phyloP scores from a whole-genome alignment of 2,797 vertebrate species.

The Anolis apletophallus region DNA sequence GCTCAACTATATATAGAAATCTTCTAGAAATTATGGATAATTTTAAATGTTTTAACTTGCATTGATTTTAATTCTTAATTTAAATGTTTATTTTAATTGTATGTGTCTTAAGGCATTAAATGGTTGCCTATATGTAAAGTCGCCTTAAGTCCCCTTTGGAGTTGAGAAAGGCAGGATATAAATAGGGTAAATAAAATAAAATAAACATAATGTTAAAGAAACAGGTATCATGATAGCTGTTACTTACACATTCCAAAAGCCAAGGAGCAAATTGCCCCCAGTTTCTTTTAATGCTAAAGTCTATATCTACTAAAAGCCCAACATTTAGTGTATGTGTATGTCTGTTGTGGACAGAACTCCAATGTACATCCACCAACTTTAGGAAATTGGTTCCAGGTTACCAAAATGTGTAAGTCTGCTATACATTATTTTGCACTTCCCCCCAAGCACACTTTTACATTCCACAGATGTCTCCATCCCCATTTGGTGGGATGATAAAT shows the following conservation, averaged over 20 bases:
- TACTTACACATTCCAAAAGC: conserved; percentile 7
- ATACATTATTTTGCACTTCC: not conserved
- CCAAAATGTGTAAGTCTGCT: not conserved
- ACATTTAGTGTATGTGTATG: not conserved
- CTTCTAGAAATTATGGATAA: not conserved
- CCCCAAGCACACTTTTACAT: not conserved
- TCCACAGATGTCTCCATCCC: not conserved
- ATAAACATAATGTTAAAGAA: not conserved
- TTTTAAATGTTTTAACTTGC: no score
- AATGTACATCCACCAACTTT: not conserved
- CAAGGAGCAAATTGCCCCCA: not conserved
- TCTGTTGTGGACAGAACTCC: not conserved
- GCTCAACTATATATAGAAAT: not conserved
- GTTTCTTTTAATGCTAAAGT: not conserved
- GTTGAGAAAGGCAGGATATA: no score
- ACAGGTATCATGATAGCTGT: not conserved
- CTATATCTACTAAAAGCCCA: not conserved
- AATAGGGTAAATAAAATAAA: no score
- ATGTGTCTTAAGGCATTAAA: no score
- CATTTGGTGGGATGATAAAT: not conserved
- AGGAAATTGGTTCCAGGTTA: not conserved
- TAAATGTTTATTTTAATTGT: no score
- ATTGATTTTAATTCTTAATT: no score
- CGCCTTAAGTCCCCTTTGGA: no score
- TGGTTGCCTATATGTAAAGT: no score